phyloP scores from a whole-genome alignment of 2,797 vertebrate species.

The Halcyon smyrnensis region DNA sequence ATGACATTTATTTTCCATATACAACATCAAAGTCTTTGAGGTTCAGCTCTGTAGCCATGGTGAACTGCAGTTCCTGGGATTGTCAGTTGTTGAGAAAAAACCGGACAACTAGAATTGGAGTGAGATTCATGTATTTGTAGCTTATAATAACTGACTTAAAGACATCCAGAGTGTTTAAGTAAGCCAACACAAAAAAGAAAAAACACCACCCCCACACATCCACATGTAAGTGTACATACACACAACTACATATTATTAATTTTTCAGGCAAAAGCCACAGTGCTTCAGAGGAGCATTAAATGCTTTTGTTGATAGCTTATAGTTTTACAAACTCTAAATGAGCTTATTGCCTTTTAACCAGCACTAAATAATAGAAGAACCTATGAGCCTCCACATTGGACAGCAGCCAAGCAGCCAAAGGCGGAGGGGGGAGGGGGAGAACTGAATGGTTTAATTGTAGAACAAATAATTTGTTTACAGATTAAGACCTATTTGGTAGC shows the following conservation, averaged over 20 bases:
- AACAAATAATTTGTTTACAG: constrained; percentile 83
- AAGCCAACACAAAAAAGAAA: not conserved
- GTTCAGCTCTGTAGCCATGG: constrained; percentile 56
- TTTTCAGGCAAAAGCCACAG: constrained; percentile 57
- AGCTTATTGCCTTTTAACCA: constrained; percentile 84
- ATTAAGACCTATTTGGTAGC: constrained; percentile 79
- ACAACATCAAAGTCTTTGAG: not conserved
- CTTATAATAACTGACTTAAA: constrained; percentile 62
- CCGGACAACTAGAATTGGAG: constrained; percentile 53
- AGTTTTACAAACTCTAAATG: constrained; percentile 82
- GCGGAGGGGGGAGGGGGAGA: not conserved
- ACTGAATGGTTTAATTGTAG: constrained; percentile 81
- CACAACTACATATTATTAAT: constrained; percentile 28
- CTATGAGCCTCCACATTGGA: constrained; percentile 75
- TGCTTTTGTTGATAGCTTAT: constrained; percentile 78
- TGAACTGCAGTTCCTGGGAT: constrained; percentile 13
- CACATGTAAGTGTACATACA: fast-evolving
- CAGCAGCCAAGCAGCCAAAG: constrained; percentile 72
- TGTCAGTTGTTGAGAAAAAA: constrained; percentile 40
- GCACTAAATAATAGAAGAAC: constrained; percentile 78
- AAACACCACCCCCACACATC: not conserved
- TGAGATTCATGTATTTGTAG: constrained; percentile 65
- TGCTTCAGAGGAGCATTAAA: constrained; percentile 73
- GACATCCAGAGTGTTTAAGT: constrained; percentile 35
- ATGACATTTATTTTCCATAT: not conserved